Conservation (phyloP, 2,113 vertebrate genomes). For the Australoheros scitulus region DNA sequence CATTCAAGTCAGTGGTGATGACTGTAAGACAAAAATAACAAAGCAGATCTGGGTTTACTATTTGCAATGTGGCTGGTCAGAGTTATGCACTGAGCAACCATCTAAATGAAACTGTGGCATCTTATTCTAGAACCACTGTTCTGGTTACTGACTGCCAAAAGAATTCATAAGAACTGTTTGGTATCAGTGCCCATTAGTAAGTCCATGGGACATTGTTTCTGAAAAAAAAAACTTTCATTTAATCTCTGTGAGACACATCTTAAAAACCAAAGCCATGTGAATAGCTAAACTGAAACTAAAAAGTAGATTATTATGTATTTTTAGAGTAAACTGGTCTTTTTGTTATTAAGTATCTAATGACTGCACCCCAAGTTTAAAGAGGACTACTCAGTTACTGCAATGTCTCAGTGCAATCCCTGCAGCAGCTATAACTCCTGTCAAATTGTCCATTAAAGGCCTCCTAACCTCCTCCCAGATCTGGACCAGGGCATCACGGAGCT, state of each 20-base stretch:
- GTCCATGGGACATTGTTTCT: background rate
- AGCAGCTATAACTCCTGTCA: conserved; percentile 17
- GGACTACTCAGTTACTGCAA: background rate
- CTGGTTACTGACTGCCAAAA: background rate
- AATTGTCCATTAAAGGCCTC: conserved; percentile 11
- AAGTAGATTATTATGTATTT: too few species aligned
- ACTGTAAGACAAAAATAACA: background rate
- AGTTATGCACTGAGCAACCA: background rate
- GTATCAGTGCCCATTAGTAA: background rate
- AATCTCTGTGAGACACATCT: background rate
- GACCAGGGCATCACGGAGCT: too few species aligned
- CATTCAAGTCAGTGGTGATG: background rate
- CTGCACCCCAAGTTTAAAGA: background rate
- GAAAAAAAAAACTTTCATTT: background rate
- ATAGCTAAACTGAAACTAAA: background rate
- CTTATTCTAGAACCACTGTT: background rate
- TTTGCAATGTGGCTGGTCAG: background rate
- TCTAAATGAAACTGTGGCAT: background rate
- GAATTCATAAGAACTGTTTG: background rate
- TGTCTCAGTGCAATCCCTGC: background rate
- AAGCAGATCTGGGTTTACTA: background rate
- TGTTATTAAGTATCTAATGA: background rate
- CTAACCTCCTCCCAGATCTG: background rate
- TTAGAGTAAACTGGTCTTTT: background rate
- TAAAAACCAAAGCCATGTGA: background rate